Evolutionary conservation across 1,140 invertebrate species (phyloP), one percentile per base, ranked within the genome.

Genomic region (Drosophila baimaii): DNA sequence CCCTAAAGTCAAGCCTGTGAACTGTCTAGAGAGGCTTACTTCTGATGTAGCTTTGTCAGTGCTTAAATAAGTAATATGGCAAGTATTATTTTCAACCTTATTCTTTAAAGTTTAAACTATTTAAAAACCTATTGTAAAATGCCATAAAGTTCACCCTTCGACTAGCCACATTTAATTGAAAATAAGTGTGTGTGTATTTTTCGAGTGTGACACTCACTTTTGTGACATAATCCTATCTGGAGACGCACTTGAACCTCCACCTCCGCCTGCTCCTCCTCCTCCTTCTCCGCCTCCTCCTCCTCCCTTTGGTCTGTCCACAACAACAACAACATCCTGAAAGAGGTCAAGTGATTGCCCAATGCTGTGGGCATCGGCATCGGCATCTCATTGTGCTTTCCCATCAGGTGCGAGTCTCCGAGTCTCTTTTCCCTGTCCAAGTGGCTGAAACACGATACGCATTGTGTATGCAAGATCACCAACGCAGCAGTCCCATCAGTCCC

Each of bases 321-420:
- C 65, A 65, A 33, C 82, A 88, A 89, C 84, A 89, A 85, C 77
- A 89, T 89, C 84, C 84, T 89, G 84, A 89, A 89, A 89, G 85
- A 89, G 84, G 84, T 89, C 84, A 89, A 89, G 80, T 81, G 77
- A 88, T 88, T 88, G 80, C 69, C 74, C 84, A 85, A 85, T 82
- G 61, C 44, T 73, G 75, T 49, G 41, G 23, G 13, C 59, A 49
- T n/a, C 41, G 19, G 25, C 47, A 62, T 57, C 59, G 59, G 63
- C 73, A 80, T 89, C 84, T 89, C 84, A 89, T 89, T 89, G 84
- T 89, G 85, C 80, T 89, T 89, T 89, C 84, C 77, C 84, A 89
- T 89, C 84, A 89, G 84, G 84, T 89, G 84, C 84, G 43, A 71
- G 68, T 57, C 23, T 55, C 23, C 56, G 52, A 15, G 37, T 47